A percentile compares a stretch with the other conserved stretches of the same genome.
Evolutionary conservation across 2,113 vertebrate species (phyloP).

Genomic region (Platysteira castanea): DNA sequence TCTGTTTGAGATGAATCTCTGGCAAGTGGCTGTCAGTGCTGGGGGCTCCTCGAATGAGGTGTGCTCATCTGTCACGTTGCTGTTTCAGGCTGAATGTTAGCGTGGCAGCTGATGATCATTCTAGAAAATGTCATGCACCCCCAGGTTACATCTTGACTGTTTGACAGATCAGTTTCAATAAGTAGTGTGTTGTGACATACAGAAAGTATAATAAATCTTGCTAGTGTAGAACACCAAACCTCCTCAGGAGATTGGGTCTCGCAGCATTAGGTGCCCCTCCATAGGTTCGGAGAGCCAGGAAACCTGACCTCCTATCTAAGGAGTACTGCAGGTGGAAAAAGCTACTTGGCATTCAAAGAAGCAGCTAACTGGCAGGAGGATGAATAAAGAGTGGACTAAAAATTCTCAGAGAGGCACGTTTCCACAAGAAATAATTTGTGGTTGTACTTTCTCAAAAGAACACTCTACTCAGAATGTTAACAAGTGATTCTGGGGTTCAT

Average conservation of each 20-base stretch:
- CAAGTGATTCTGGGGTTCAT: background rate
- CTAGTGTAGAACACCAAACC: background rate
- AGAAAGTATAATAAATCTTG: background rate
- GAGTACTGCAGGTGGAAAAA: background rate
- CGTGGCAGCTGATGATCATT: background rate
- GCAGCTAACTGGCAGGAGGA: background rate
- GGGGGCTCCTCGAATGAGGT: background rate
- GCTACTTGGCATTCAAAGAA: background rate
- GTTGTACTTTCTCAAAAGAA: background rate
- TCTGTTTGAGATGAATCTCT: background rate
- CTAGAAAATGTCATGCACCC: background rate
- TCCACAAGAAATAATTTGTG: background rate
- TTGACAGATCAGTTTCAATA: background rate
- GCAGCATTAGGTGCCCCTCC: accelerated
- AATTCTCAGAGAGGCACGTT: background rate
- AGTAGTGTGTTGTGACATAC: background rate
- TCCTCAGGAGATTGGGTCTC: background rate
- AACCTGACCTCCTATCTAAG: background rate
- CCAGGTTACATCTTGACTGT: background rate
- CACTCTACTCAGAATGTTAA: background rate
- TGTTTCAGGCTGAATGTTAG: background rate
- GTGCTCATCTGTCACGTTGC: background rate
- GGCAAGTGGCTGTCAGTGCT: background rate
- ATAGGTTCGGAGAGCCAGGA: accelerated
- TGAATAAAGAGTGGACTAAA: background rate